Evolutionary conservation across 2,113 vertebrate genomes (phyloP).

Genomic region (Gallinago undulata): DNA sequence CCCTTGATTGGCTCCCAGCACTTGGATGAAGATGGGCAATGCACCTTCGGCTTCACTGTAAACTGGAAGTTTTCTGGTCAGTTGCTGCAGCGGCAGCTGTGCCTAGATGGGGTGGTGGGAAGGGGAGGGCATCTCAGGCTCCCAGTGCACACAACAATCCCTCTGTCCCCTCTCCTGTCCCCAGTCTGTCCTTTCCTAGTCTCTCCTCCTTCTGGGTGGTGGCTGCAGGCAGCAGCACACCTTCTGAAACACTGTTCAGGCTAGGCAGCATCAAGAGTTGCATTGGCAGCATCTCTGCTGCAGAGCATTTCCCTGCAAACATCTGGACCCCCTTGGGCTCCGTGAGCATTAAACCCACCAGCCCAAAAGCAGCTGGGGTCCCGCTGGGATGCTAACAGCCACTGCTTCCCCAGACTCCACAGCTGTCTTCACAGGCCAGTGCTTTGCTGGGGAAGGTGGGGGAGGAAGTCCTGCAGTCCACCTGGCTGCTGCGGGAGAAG

Average conservation of each 20-base stretch:
- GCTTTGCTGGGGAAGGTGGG: not conserved
- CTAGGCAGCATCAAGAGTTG: rapidly evolving
- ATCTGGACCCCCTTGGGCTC: rapidly evolving
- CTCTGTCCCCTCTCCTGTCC: not conserved
- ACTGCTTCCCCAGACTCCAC: not conserved
- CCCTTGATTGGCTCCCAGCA: not conserved
- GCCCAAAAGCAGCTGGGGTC: not conserved
- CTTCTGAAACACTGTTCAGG: not conserved
- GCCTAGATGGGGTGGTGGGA: not conserved
- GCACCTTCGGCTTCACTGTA: not conserved
- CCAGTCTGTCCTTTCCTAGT: not conserved
- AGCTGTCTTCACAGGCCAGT: conserved; percentile 19
- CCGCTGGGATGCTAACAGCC: not conserved
- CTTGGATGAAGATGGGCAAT: not conserved
- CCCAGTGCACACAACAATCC: no score
- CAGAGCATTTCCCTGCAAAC: not conserved
- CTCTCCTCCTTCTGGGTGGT: not conserved
- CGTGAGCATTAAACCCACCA: rapidly evolving
- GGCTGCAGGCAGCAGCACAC: not conserved
- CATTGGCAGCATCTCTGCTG: not conserved
- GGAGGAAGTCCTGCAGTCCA: not conserved
- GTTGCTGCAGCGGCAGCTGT: rapidly evolving
- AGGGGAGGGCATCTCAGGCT: not conserved
- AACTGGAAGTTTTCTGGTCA: conserved; percentile 35
- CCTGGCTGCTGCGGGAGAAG: conserved; percentile 25